Percentiles rank a stretch among this genome's conserved stretches.
Evolutionary conservation across 2,797 vertebrate species (phyloP).

Genomic region (Diglossa cyanea): DNA sequence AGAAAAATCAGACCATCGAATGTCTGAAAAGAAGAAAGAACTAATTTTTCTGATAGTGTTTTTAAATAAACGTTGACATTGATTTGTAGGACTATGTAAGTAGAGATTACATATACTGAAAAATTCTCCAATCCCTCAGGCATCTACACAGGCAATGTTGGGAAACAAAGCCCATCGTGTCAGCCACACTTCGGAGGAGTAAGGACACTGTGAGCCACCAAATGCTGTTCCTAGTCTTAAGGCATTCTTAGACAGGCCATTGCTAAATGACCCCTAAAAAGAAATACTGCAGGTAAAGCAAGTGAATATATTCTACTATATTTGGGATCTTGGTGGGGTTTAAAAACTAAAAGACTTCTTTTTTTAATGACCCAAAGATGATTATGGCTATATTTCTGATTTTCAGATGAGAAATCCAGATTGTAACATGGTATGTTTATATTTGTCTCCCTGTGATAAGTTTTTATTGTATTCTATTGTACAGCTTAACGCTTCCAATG

Average conservation of each 20-base stretch:
- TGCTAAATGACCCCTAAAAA: not conserved
- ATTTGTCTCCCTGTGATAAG: not conserved
- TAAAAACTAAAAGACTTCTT: not conserved
- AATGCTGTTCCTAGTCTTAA: not conserved
- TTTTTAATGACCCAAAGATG: not conserved
- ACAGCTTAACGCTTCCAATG: not conserved
- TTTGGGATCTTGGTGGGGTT: not conserved
- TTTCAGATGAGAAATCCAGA: not conserved
- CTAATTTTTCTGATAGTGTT: not conserved
- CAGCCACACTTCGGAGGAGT: not conserved
- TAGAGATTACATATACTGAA: not conserved
- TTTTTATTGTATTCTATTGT: not conserved
- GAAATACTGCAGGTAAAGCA: not conserved
- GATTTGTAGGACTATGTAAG: not conserved
- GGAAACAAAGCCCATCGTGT: not conserved
- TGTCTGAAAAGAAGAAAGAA: not conserved
- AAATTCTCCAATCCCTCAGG: not conserved
- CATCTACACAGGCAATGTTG: not conserved
- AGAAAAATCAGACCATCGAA: not conserved
- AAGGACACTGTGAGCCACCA: accelerated
- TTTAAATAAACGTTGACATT: constrained; percentile 1
- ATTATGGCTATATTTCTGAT: not conserved
- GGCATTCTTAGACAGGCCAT: not conserved
- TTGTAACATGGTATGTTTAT: not conserved
- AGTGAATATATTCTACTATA: not conserved